Evolutionary conservation across 2,113 vertebrate genomes (phyloP).

Genomic region (Scolopax mira): DNA sequence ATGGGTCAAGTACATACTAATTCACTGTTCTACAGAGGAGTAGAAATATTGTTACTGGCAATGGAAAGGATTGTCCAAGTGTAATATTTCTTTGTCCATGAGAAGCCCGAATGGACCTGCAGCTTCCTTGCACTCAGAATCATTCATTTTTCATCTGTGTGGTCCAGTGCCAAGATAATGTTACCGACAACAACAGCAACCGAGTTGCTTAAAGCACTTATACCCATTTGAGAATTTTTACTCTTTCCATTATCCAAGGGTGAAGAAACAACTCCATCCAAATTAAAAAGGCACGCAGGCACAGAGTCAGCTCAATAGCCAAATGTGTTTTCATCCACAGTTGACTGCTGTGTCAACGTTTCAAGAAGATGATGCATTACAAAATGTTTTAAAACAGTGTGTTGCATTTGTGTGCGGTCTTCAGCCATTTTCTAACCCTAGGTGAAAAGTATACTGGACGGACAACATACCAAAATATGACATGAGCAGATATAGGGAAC

Average conservation of each 20-base stretch:
- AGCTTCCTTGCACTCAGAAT: background rate
- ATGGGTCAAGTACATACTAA: background rate
- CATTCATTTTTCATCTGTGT: background rate
- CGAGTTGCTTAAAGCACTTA: background rate
- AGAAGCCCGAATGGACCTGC: background rate
- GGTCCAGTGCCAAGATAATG: conserved; percentile 18
- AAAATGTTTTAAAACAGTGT: background rate
- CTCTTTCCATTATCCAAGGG: background rate
- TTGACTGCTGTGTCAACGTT: background rate
- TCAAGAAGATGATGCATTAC: background rate
- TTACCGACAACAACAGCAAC: conserved; percentile 1
- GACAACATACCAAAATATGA: background rate
- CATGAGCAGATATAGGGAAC: background rate
- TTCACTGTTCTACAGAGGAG: background rate
- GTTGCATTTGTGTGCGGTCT: background rate
- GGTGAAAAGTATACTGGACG: background rate
- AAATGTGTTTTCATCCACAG: background rate
- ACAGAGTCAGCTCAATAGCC: background rate
- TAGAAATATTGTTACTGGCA: background rate
- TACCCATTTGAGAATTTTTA: conserved; percentile 13
- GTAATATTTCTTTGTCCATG: background rate
- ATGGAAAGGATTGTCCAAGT: background rate
- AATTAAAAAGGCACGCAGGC: background rate
- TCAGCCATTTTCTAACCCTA: background rate
- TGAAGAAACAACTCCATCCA: background rate